Evolutionary conservation across 2,797 vertebrate genomes (phyloP).

Genomic region (Ispidina lecontei): DNA sequence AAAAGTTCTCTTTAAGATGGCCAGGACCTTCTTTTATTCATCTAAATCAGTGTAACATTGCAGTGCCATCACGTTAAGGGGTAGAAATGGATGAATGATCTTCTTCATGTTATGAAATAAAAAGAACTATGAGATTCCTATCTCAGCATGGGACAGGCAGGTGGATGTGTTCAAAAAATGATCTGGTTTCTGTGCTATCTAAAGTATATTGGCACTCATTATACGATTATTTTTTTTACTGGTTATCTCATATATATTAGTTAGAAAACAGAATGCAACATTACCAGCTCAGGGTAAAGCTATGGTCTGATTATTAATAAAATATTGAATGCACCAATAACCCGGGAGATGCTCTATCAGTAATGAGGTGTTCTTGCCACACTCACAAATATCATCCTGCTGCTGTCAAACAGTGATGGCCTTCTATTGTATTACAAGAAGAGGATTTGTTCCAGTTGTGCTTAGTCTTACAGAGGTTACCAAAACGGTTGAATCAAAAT

Average conservation of each 20-base stretch:
- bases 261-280: neutral
- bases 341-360: neutral
- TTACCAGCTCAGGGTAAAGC: neutral
- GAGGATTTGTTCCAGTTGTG: neutral
- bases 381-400: neutral
- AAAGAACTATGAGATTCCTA: neutral
- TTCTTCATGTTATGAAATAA: neutral
- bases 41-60: neutral
- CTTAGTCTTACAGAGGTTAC: neutral
- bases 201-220: neutral
- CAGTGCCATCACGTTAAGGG: neutral
- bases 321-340: neutral
- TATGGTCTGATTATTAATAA: neutral
- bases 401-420: neutral
- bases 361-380: neutral
- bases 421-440: neutral
- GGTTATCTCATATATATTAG: neutral
- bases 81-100: neutral
- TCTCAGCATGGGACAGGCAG: neutral
- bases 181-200: neutral
- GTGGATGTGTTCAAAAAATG: neutral
- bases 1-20: neutral
- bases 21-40: neutral
- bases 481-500: neutral
- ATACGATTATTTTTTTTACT: neutral